Evolutionary conservation across 2,888 invertebrate genomes (phyloP).

Genomic region (Zonitis immaculata): DNA sequence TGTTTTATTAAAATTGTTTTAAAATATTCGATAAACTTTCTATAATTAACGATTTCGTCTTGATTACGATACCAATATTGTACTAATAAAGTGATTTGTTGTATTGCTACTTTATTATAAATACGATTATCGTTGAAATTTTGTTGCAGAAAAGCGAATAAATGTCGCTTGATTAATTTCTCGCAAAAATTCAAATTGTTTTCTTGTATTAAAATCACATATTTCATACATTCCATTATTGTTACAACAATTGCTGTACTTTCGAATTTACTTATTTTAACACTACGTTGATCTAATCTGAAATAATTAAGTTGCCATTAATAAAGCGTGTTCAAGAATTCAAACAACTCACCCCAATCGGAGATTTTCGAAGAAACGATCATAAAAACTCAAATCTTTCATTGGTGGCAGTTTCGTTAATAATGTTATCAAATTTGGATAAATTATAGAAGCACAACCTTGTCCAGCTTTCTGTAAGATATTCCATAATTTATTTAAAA

Average conservation of each 20-base stretch:
- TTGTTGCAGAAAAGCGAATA: constrained; percentile 51
- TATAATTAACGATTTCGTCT: constrained; percentile 40
- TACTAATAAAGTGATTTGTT: constrained; percentile 51
- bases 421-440: constrained; percentile 71
- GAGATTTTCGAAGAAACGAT: constrained; percentile 64
- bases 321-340: too few species aligned
- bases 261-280: constrained; percentile 63
- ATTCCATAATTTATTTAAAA: constrained; percentile 66
- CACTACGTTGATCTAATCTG: constrained; percentile 49
- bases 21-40: constrained; percentile 43
- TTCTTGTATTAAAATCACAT: constrained; percentile 53
- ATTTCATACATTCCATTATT: constrained; percentile 71
- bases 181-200: constrained; percentile 47
- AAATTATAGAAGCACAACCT: constrained; percentile 69
- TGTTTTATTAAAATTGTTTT: constrained; percentile 44
- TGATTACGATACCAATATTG: constrained; percentile 50
- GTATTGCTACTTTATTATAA: constrained; percentile 50
- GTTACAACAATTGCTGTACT: constrained; percentile 61
- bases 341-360: constrained; percentile 68
- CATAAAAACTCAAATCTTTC: constrained; percentile 54
- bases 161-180: constrained; percentile 45
- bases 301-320: too few species aligned
- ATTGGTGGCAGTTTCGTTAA: constrained; percentile 63
- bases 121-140: constrained; percentile 46
- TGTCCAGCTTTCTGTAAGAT: constrained; percentile 67